phyloP scores from a whole-genome alignment of 2,113 vertebrate genomes.

The Lota lota region DNA sequence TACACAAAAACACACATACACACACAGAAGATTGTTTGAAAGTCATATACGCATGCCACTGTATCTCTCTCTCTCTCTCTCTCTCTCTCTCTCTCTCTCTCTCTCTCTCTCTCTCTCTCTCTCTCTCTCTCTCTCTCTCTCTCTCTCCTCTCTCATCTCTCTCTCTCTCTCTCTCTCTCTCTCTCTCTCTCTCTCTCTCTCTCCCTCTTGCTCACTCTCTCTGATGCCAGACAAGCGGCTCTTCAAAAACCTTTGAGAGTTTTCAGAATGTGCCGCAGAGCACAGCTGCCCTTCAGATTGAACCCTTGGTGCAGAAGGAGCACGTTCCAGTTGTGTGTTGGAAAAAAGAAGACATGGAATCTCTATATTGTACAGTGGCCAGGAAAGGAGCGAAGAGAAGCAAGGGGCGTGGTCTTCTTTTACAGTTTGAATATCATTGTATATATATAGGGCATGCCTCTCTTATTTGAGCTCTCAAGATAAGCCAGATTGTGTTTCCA shows the following conservation, averaged over 20 bases:
- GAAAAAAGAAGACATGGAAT: neutral
- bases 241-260: conserved; percentile 18
- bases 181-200: no score
- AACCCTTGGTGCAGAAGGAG: conserved; percentile 17
- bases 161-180: no score
- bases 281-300: conserved; percentile 49
- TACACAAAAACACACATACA: neutral
- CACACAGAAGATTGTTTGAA: neutral
- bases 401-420: neutral
- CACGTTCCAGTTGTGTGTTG: conserved; percentile 23
- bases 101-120: no score
- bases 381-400: no score
- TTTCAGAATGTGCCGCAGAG: conserved; percentile 2
- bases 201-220: neutral
- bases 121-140: no score
- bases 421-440: conserved; percentile 22
- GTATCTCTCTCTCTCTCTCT: no score
- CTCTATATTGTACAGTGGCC: no score
- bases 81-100: no score
- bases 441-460: conserved; percentile 18
- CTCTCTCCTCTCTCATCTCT: conserved; percentile 5
- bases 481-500: neutral
- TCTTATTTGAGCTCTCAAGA: conserved; percentile 3
- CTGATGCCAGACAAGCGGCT: neutral
- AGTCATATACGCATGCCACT: no score